These are phyloP conservation scores for Poecilus cupreus DNA, from an alignment of 2,888 invertebrate species.

Conservation along the genomic window DNA sequence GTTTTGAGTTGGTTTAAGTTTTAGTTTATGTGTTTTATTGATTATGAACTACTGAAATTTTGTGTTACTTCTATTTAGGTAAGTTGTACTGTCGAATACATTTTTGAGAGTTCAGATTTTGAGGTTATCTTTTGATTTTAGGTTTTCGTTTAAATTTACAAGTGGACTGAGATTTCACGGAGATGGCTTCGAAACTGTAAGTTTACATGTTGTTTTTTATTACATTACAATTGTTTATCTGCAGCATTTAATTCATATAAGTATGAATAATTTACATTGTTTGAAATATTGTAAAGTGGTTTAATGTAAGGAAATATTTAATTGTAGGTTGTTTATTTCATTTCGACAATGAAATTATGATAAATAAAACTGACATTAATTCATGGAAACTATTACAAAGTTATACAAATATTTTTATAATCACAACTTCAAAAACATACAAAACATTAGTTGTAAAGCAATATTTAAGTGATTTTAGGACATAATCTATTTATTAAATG, in stretches of 20 bases:
- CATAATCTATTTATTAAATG: background rate
- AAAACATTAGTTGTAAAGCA: background rate
- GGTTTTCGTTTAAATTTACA: background rate
- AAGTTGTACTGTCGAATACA: background rate
- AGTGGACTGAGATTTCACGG: background rate
- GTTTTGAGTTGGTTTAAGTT: background rate
- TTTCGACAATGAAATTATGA: too few species aligned
- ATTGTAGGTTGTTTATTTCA: too few species aligned
- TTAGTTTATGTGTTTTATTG: background rate
- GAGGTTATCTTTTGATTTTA: background rate
- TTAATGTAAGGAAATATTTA: too few species aligned
- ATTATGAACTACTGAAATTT: background rate
- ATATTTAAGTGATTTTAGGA: background rate
- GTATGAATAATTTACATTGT: too few species aligned
- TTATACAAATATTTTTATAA: background rate
- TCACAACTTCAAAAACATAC: background rate
- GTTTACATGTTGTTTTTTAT: background rate
- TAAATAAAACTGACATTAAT: too few species aligned
- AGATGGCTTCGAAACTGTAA: constrained; percentile 2
- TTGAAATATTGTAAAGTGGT: too few species aligned
- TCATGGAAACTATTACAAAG: too few species aligned
- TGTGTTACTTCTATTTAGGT: background rate
- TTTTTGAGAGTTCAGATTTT: background rate
- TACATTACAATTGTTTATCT: background rate
- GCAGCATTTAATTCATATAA: too few species aligned